A percentile compares a stretch with the other conserved stretches of the same genome.
Evolutionary conservation across 2,888 invertebrate species (phyloP).

Genomic region (Epistrophella euchroma): DNA sequence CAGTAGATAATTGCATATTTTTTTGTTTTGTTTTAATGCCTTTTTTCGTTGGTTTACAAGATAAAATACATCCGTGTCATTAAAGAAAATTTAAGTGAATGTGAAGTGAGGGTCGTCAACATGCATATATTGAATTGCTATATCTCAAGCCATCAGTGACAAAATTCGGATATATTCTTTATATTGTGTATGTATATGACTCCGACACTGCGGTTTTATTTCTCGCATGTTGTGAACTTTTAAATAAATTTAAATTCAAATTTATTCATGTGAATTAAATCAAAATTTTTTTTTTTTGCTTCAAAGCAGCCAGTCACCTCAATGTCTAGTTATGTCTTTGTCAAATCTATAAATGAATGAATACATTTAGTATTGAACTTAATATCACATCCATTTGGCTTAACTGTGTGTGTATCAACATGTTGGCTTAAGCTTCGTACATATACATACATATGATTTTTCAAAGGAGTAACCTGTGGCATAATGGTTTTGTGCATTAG

Average conservation of each 20-base stretch:
- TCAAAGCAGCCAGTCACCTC: slow-evolving; percentile 33
- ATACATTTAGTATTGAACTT: slow-evolving; percentile 8
- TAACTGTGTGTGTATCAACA: no score
- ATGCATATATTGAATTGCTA: slow-evolving; percentile 60
- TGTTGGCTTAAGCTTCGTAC: no score
- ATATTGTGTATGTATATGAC: neutral
- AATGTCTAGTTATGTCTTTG: slow-evolving; percentile 34
- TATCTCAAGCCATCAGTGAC: slow-evolving; percentile 1
- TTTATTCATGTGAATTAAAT: slow-evolving; percentile 54
- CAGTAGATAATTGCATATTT: no score
- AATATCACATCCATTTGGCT: slow-evolving; percentile 45
- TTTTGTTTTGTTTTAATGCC: no score
- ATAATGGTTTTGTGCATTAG: no score
- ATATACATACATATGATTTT: no score
- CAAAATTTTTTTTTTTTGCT: slow-evolving; percentile 4
- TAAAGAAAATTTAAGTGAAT: slow-evolving; percentile 15
- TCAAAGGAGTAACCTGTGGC: no score
- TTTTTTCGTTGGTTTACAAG: neutral
- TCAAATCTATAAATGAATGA: slow-evolving; percentile 46
- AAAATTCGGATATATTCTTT: slow-evolving; percentile 2
- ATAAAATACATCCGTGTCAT: neutral
- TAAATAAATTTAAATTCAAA: slow-evolving; percentile 37
- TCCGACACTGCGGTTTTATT: neutral
- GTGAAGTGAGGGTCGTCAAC: slow-evolving; percentile 61
- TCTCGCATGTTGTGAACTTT: slow-evolving; percentile 22